Base-by-base conservation (phyloP, 2,888 invertebrate species). In the Pegoplata infirma region DNA sequence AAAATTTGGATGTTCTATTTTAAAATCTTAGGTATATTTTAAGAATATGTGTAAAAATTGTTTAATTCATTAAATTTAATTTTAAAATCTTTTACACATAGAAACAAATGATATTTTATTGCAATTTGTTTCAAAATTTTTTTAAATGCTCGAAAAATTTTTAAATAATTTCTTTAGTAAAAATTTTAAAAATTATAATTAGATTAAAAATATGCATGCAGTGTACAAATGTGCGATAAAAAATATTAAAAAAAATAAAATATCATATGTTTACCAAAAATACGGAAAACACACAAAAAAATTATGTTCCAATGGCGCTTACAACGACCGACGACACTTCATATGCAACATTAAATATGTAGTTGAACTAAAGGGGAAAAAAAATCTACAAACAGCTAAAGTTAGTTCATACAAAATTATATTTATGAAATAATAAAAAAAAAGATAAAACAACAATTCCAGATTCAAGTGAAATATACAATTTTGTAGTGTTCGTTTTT, bases 291-390 rank as follows among this genome's bases (percentile, higher is more conserved):
- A 40, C 14, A 40, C 10, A 56, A 47, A 7, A 56, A 21, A 63
- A 56, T 49, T 36, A 19, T 47, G 12, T 36, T 16, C 12, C 12
- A 64, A 32, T 51, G 58, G 66, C 51, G 73, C 73, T 66, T 12
- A 12, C 46, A 40, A 47, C 32, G 32, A 58, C 58, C 16, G 28
- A 58, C 36, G 28, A 28, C 0, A n/a, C 25, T 49, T 12, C 17
- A 21, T 58, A 25, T 49, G 66, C 56, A 58, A 21, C 19, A 66
- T 73, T 64, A 73, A 73, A 66, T 59, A 66, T 73, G 5, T 19
- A 44, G 58, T 58, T 58, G 25, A 49, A 49, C 36, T 56, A 14
- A 40, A n/a, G n/a, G n/a, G 36, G n/a, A 40, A 40, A n/a, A 40
- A n/a, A n/a, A 1, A 40, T 32, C 2, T 36, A 36, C 12, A 36